Percentiles rank a stretch among this genome's conserved stretches.
Conservation (phyloP, 2,113 vertebrate species). For the Maccullochella peelii region DNA sequence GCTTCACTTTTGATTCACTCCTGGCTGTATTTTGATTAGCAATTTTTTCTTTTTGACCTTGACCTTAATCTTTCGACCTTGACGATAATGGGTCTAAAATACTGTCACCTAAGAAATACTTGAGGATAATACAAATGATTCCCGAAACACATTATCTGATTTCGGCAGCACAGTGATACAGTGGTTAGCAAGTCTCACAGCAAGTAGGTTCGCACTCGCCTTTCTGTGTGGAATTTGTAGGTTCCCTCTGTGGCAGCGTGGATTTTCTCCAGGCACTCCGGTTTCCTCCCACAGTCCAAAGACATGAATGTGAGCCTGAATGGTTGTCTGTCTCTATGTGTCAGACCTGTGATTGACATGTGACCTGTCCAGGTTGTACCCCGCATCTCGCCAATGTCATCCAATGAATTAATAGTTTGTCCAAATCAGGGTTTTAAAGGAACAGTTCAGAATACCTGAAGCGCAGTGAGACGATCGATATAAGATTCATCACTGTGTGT, state of each 20-base stretch:
- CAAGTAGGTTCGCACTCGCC: neutral
- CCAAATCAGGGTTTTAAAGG: too few species aligned
- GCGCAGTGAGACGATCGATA: too few species aligned
- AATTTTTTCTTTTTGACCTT: constrained; percentile 22
- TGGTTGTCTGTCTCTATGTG: neutral
- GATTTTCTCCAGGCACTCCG: too few species aligned
- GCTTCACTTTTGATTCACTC: constrained; percentile 11
- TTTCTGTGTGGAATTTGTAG: neutral
- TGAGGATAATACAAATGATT: neutral
- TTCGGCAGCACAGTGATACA: neutral
- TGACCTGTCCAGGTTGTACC: too few species aligned
- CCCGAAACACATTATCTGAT: neutral
- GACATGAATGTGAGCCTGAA: too few species aligned
- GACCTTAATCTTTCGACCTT: constrained; percentile 33
- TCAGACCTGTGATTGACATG: neutral
- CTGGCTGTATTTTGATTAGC: constrained; percentile 14
- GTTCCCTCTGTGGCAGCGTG: neutral
- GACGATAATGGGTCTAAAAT: neutral
- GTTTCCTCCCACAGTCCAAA: too few species aligned
- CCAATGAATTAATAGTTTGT: too few species aligned
- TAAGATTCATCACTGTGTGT: too few species aligned
- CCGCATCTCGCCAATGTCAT: too few species aligned
- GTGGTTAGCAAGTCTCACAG: neutral
- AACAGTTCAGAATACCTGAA: too few species aligned
- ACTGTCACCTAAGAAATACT: neutral